phyloP scores from a whole-genome alignment of 2,888 invertebrate genomes.

The Arctia plantaginis region DNA sequence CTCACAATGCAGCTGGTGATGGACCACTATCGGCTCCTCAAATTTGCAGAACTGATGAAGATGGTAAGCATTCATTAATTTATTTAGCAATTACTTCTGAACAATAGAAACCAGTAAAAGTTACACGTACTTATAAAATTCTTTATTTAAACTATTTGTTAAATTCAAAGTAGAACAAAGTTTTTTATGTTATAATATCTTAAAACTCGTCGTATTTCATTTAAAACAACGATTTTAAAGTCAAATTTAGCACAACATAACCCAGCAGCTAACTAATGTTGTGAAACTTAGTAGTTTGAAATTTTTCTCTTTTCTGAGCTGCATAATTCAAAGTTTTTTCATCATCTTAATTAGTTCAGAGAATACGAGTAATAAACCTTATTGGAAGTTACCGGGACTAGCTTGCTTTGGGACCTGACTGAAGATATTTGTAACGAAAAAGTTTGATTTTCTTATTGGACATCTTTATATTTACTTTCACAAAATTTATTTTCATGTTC shows the following conservation, averaged over 20 bases:
- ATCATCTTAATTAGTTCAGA: conserved; percentile 25
- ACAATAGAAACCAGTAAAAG: neutral
- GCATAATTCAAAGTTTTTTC: conserved; percentile 25
- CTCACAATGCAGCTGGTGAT: conserved; percentile 94
- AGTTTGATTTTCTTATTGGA: neutral
- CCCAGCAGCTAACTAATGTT: conserved; percentile 11
- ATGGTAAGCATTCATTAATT: conserved; percentile 83
- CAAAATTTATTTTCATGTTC: neutral
- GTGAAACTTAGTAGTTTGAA: conserved; percentile 9
- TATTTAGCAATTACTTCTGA: neutral
- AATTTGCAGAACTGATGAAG: conserved; percentile 94
- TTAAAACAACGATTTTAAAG: conserved; percentile 12
- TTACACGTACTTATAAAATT: neutral
- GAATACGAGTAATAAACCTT: conserved; percentile 20
- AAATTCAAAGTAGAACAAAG: neutral
- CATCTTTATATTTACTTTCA: neutral
- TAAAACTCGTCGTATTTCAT: neutral
- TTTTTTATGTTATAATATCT: conserved; percentile 1
- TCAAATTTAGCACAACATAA: conserved; percentile 16
- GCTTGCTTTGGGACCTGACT: neutral
- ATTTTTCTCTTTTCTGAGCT: conserved; percentile 18
- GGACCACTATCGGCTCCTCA: conserved; percentile 92
- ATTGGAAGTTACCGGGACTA: conserved; percentile 17
- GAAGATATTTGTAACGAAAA: neutral
- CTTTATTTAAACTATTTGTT: neutral